These are phyloP conservation scores for Hydraecia micacea DNA, from an alignment of 2,888 invertebrate genomes.

Conservation along the genomic window DNA sequence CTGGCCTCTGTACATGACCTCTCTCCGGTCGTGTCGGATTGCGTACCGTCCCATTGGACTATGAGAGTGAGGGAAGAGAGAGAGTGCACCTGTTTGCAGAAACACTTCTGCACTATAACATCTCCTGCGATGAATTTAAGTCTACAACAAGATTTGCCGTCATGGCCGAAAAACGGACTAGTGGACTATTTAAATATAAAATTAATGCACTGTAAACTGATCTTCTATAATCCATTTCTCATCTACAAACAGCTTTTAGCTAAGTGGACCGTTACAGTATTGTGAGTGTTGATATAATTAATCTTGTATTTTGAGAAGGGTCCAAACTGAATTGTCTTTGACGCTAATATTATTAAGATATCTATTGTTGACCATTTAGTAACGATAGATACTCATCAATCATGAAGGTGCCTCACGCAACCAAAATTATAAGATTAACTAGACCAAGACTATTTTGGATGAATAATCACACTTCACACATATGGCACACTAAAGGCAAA, in stretches of 20 bases:
- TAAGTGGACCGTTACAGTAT: conserved; percentile 21
- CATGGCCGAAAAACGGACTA: neutral
- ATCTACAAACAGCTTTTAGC: conserved; percentile 26
- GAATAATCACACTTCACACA: no score
- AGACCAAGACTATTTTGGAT: neutral
- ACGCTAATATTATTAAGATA: conserved; percentile 61
- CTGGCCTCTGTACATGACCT: no score
- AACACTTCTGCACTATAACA: no score
- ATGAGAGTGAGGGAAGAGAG: no score
- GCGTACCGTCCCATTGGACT: no score
- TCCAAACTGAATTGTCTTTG: conserved; percentile 54
- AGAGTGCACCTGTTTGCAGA: no score
- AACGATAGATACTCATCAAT: conserved; percentile 42
- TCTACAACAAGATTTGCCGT: no score
- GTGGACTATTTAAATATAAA: neutral
- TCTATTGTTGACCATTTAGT: conserved; percentile 56
- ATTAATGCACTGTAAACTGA: neutral
- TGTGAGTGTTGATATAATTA: conserved; percentile 46
- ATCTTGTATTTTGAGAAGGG: conserved; percentile 66
- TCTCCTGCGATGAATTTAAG: no score
- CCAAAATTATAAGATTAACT: conserved; percentile 7
- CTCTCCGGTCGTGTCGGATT: no score
- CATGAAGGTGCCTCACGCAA: conserved; percentile 34
- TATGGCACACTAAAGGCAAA: no score
- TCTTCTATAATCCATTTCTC: conserved; percentile 11